Evolutionary conservation across 2,797 vertebrate genomes (phyloP), one percentile per base, ranked within the genome.

Genomic region (Astyanax mexicanus): DNA sequence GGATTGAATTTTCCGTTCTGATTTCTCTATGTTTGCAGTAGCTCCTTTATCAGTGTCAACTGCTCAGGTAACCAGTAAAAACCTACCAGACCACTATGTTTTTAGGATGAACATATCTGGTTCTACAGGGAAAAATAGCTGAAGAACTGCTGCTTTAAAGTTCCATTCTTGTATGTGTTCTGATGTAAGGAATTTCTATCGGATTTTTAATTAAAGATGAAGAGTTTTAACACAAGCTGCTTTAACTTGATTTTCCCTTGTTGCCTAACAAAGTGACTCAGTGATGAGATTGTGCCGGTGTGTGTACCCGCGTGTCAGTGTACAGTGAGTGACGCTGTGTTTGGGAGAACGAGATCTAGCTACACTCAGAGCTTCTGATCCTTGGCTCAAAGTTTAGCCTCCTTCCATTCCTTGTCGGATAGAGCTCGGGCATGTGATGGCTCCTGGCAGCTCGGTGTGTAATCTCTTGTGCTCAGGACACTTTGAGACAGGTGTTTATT

Each of bases 371-470:
- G 81, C 77, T 62, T 69, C 76, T 88, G 81, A 85, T 87, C 88
- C 77, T 42, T 45, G 49, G 49, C 12, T 75, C 81, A 85, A 86
- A 86, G 79, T 88, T 87, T 89, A 87, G 80, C 74, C 10, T 77
- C 73, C 74, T 75, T 77, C 73, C 74, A 75, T 81, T 74, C 82
- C 75, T 62, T 35, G 80, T 87, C 86, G 79, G 52, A 67, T 65
- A 42, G 57, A 23, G 37, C 32, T 54, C 74, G n/a, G n/a, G 55
- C 73, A 45, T 74, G 80, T 90, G 85, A 86, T 87, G 83, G 75
- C 73, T 77, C 70, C 81, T 86, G 81, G 78, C 82, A 84, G 79
- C 82, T 82, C 82, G 80, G 70, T 45, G 10, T 87, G 75, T 92
- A 91, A 93, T 91, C 89, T 75, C 44, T 32, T 1, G 61, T 45